Base-by-base conservation (phyloP, 2,797 vertebrate species). In the Pempheris klunzingeri region DNA sequence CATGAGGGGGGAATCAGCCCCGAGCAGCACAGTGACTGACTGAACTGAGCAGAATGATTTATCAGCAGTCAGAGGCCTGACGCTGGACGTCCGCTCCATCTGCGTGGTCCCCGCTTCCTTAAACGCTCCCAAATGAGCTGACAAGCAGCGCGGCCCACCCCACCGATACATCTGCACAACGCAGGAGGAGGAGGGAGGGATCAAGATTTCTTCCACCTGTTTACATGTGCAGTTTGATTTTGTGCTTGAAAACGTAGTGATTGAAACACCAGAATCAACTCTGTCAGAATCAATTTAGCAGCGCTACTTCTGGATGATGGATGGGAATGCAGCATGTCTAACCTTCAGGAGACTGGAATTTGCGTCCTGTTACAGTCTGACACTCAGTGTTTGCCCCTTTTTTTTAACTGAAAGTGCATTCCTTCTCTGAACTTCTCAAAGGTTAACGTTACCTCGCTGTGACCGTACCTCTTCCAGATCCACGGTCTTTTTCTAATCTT, bases 121-220 rank as follows among this genome's bases (percentile, higher is more conserved):
- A 83, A 88, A 84, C 20, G n/a, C 47, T 85, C 78, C 81, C 81
- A 76, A 77, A 80, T 80, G 81, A 85, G 77, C 77, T 10, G 44
- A 77, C 59, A 13, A 74, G 65, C 61, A 5, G 34, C 70, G 11
- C 47, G 12, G 39, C 46, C 67, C 71, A 44, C 32, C 43, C 24
- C 41, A 10, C 13, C 26, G 34, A 20, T 6, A 61, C 80, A 88
- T 78, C 76, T 87, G 74, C 61, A 78, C 46, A 6, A 12, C 26
- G 0, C 30, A n/a, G 30, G 60, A 5, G 34, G 44, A 34, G n/a
- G 12, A 26, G 24, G 39, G 22, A 43, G 10, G 1, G 32, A 20
- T 47, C 14, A 0, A 57, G 32, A 68, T 49, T 60, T 55, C 38
- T 61, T 41, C 34, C 34, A 24, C 26, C 10, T 58, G 20, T 43